Conservation (phyloP, 2,113 vertebrate species). For the Anoura caudifer region DNA sequence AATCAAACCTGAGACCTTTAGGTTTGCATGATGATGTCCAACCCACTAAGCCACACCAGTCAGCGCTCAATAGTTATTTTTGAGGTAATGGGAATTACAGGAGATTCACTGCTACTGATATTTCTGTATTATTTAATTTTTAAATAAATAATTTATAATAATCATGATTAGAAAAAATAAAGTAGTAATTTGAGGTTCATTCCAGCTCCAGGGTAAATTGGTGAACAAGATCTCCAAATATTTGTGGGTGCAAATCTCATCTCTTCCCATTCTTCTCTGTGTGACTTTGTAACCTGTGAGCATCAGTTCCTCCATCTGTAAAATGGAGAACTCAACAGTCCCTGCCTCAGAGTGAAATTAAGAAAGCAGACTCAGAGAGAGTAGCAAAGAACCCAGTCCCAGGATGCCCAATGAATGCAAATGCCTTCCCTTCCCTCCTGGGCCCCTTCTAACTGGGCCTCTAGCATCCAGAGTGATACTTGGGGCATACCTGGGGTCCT, state of each 20-base stretch:
- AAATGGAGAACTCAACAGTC: conserved; percentile 4
- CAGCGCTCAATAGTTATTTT: neutral
- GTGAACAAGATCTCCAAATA: neutral
- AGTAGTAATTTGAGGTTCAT: conserved; percentile 33
- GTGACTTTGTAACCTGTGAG: neutral
- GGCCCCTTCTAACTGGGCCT: neutral
- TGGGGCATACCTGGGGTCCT: conserved; percentile 87
- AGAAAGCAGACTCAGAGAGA: neutral
- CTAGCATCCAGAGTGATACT: neutral
- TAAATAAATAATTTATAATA: neutral
- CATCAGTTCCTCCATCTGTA: neutral
- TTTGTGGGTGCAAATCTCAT: neutral
- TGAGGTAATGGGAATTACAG: conserved; percentile 13
- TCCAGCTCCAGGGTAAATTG: neutral
- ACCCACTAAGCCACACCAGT: no score
- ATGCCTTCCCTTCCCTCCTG: neutral
- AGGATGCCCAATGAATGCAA: neutral
- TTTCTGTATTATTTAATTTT: conserved; percentile 20
- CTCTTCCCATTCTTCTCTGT: neutral
- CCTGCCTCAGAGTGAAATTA: conserved; percentile 2
- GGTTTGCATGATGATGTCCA: no score
- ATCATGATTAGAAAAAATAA: neutral
- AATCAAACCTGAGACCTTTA: no score
- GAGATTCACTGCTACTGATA: neutral
- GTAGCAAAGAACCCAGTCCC: neutral